Evolutionary conservation across 2,888 invertebrate species (phyloP), one percentile per base, ranked within the genome.

Genomic region (Macaria notata): DNA sequence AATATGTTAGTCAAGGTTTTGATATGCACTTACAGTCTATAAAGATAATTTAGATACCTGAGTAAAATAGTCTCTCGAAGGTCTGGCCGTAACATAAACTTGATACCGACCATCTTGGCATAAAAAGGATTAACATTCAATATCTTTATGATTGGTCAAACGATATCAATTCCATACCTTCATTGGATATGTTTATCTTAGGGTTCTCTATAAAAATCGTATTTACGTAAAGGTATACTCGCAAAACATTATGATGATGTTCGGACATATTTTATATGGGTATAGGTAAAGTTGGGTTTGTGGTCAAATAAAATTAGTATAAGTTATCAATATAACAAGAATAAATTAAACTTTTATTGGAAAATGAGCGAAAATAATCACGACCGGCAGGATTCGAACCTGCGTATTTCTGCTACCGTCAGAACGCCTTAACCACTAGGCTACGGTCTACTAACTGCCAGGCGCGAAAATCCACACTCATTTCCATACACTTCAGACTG

Each of bases 131-230:
- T 48, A 9, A 19, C 44, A 19, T 50, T 50, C 36, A 9, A 43
- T 44, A 50, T 43, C 3, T 44, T 43, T 50, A 33, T 43, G 33
- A 50, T 49, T 36, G 43, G 50, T 50, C 44, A 50, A 9, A 44
- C 9, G 43, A 44, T 50, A 50, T 33, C 50, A 36, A 50, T 44
- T 49, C 33, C 31, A 7, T 4, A 9, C 30, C 9, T 42, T n/a
- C 9, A 7, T 19, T 49, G 31, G 6, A 31, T 31, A 9, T 31
- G 39, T 41, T 31, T 48, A 39, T 30, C 3, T 29, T n/a, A 4
- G 45, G 48, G 49, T 44, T 46, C 36, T 43, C 41, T n/a, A 41
- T 41, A 41, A 41, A 19, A 41, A 41, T 41, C 41, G 9, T 41
- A 41, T 45, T 36, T 46, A 46, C 46, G 33, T n/a, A 33, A 33